Conservation (phyloP, 2,113 vertebrate genomes). For the Patagioenas fasciata region DNA sequence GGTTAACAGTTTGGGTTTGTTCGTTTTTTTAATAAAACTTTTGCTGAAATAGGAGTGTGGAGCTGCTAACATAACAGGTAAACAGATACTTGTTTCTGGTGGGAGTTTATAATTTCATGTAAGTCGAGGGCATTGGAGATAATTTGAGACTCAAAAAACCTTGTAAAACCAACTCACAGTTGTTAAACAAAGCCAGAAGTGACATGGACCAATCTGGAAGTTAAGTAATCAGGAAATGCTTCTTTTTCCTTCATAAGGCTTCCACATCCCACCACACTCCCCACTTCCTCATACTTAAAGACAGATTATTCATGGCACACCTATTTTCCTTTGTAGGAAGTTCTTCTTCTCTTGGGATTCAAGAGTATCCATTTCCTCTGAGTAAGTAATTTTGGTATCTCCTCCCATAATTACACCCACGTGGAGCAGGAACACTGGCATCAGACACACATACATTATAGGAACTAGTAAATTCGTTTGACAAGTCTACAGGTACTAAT, state of each 20-base stretch:
- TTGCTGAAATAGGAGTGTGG: background rate
- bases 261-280: background rate
- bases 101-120: background rate
- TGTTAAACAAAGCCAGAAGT: background rate
- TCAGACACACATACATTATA: slow-evolving; percentile 42
- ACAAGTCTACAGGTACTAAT: slow-evolving; percentile 43
- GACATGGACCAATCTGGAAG: background rate
- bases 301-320: slow-evolving; percentile 37
- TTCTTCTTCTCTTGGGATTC: slow-evolving; percentile 20
- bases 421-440: slow-evolving; percentile 32
- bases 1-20: background rate
- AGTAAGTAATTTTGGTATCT: slow-evolving; percentile 61
- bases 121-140: background rate
- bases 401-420: slow-evolving; percentile 63
- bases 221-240: slow-evolving; percentile 29
- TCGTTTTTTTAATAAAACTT: background rate
- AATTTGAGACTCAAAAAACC: background rate
- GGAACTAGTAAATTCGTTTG: slow-evolving; percentile 44
- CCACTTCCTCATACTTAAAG: slow-evolving; percentile 47
- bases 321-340: slow-evolving; percentile 62
- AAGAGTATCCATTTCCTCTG: slow-evolving; percentile 65
- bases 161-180: background rate
- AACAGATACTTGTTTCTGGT: background rate
- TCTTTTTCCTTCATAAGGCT: slow-evolving; percentile 21
- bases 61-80: background rate